phyloP scores from a whole-genome alignment of 2,888 invertebrate species.

The Ecliptopera silaceata region DNA sequence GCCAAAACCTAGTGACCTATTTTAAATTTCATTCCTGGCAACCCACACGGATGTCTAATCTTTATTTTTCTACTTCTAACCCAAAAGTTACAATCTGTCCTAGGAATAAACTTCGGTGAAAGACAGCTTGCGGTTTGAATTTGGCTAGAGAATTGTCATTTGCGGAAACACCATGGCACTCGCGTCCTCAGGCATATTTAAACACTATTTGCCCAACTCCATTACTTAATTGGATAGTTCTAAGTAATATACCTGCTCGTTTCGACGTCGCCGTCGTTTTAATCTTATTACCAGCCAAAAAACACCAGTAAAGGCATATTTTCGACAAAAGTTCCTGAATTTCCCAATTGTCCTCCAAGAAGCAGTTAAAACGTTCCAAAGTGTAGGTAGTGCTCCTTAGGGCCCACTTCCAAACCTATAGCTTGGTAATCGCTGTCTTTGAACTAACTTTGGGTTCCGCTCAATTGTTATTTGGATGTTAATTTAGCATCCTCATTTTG shows the following conservation, averaged over 20 bases:
- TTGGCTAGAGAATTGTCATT: too few relatives aligned
- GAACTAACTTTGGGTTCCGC: slow-evolving; percentile 12
- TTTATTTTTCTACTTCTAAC: too few relatives aligned
- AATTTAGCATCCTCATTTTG: slow-evolving; percentile 16
- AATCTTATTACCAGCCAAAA: neutral
- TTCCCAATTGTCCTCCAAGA: slow-evolving; percentile 23
- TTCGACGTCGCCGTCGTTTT: neutral
- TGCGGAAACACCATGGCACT: too few relatives aligned
- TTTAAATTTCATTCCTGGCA: too few relatives aligned
- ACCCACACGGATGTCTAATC: too few relatives aligned
- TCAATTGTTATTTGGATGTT: slow-evolving; percentile 6
- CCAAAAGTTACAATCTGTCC: too few relatives aligned
- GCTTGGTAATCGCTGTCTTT: slow-evolving; percentile 25
- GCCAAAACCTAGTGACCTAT: too few relatives aligned
- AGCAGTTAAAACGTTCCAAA: slow-evolving; percentile 24
- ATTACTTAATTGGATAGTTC: neutral
- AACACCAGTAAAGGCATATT: slow-evolving; percentile 8
- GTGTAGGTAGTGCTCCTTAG: slow-evolving; percentile 16
- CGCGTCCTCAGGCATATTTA: too few relatives aligned
- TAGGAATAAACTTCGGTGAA: too few relatives aligned
- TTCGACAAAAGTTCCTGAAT: slow-evolving; percentile 11
- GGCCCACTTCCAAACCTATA: slow-evolving; percentile 23
- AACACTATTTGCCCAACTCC: neutral
- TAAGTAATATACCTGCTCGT: neutral
- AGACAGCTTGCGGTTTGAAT: too few relatives aligned